Evolutionary conservation across 2,797 vertebrate genomes (phyloP).

Genomic region (Thripadectes ignobilis): DNA sequence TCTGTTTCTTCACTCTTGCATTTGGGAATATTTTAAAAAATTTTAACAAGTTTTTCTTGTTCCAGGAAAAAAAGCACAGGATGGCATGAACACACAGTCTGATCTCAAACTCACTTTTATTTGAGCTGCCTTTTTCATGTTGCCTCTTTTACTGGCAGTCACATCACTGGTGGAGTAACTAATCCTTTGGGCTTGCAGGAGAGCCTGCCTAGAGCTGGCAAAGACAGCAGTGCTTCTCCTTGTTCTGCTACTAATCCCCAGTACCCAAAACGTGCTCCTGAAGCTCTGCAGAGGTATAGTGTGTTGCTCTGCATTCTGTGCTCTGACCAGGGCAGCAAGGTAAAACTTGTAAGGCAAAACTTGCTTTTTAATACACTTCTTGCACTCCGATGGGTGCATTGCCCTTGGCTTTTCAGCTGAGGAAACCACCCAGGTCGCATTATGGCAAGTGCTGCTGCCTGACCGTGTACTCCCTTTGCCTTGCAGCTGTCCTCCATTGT

Average conservation of each 20-base stretch:
- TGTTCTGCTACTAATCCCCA: not conserved
- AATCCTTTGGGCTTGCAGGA: not conserved
- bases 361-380: not conserved
- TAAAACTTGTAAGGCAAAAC: not conserved
- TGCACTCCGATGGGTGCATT: accelerated
- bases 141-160: not conserved
- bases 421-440: accelerated
- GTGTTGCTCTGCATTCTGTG: not conserved
- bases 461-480: not conserved
- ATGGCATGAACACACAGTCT: not conserved
- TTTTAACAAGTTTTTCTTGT: slow-evolving; percentile 4
- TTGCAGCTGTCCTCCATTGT: slow-evolving; percentile 88
- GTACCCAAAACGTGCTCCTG: not conserved
- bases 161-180: not conserved
- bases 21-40: not conserved
- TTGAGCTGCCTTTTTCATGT: not conserved
- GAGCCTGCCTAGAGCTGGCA: not conserved
- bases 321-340: not conserved
- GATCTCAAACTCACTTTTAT: not conserved
- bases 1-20: not conserved
- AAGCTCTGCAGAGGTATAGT: not conserved
- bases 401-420: accelerated
- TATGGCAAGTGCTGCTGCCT: not conserved
- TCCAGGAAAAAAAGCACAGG: not conserved
- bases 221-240: not conserved